Base-by-base conservation (phyloP, 2,113 vertebrate species). In the Phyllopteryx taeniolatus region DNA sequence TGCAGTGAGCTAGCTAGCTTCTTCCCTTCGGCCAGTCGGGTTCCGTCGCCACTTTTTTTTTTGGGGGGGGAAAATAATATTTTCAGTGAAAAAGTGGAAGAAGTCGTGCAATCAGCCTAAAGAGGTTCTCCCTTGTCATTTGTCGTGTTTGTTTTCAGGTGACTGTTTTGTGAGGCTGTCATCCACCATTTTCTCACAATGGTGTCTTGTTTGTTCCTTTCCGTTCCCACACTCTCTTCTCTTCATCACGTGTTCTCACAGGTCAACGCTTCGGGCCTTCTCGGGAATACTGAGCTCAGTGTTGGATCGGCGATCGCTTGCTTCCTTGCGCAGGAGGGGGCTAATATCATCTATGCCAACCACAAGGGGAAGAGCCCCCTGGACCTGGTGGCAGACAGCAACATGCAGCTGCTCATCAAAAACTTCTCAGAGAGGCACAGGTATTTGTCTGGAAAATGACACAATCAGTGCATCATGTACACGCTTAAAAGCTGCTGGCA, bases 401-500 rank as follows among this genome's bases (percentile, higher is more conserved):
- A 87, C 12, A 83, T 94, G 68, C 67, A 93, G 62, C 95, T 96
- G 83, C 91, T 96, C 1, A 84, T 99, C 85, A 96, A 96, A 85
- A 92, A 91, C 91, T 98, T 97, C 51, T 93, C 95, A 4, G 96
- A 98, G 85, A 97, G 96, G 82, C 94, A 95, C 95, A 94, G 96
- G 98, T 99, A 17, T 35, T 35, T 1, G 20, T 60, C 49, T 47
- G 10, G 8, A 43, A 70, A 62, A 43, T 7, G 0, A 33, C 33
- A 4, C 71, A 43, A 33, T 22, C 43, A 13, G 66, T 20, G 13
- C 20, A 4, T 19, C 13, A 20, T 33, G 31, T 17, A 17, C 27
- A 49, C 5, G 12, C 60, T 46, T 44, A 15, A 15, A 66, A 51
- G 15, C 43, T 27, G 39, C 20, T 11, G 15, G 44, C 2, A 1